Evolutionary conservation across 2,797 vertebrate species (phyloP), one percentile per base, ranked within the genome.

Genomic region (Coccyzus lansbergi): DNA sequence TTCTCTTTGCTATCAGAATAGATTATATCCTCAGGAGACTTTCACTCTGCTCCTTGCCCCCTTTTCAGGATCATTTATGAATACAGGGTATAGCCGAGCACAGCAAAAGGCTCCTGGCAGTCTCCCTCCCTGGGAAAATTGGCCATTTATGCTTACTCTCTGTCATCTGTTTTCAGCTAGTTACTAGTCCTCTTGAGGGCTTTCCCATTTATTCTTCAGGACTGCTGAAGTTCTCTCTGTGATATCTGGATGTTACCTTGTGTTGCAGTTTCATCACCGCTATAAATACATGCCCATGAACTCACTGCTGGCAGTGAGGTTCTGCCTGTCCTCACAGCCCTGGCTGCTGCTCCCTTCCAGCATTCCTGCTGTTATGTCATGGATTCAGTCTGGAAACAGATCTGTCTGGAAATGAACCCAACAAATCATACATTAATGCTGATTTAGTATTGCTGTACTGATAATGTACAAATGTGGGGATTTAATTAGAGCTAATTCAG

Each of bases 211-310:
- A 3, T 22, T 21, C 68, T 15, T 12, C 52, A 3, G 51, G 33
- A 24, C 76, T 69, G 56, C 28, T 2, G 0, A 25, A 26, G 33
- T 10, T 62, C 36, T 4, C 56, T 22, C 46, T 12, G 22, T 48
- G 46, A 20, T 8, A 3, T n/a, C 55, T 10, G 20, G 9, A 2
- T 7, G 12, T 6, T 48, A 2, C 1, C n/a, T 15, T 12, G 29
- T 28, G 2, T 1, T 1, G 46, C 29, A 2, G 36, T 42, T 65
- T 12, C 0, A 0, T 22, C 17, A 1, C 24, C 11, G 51, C 86
- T 6, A 0, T 7, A 28, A 53, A 0, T 0, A 0, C 20, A 1
- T 1, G 7, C 18, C 15, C 0, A 2, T 21, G 52, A 15, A 17
- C 5, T 26, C 36, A 20, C 36, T 36, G 44, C 18, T 7, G 1